Conservation (phyloP, 2,888 invertebrate species). For the Phaonia tiefii region DNA sequence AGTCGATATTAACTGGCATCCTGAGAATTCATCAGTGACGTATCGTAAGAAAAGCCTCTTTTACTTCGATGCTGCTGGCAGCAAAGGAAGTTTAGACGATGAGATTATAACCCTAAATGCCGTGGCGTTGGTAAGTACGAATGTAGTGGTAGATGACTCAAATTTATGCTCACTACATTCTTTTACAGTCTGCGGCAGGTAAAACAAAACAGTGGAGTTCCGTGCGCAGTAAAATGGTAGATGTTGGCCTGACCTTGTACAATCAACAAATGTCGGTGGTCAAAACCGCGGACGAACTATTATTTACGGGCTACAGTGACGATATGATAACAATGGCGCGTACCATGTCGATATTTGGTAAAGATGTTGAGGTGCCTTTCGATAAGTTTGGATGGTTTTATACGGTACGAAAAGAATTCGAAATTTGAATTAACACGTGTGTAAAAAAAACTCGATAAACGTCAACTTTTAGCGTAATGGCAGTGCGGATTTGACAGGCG, state of each 20-base stretch:
- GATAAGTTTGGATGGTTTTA: constrained; percentile 95
- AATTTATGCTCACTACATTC: neutral
- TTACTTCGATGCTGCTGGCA: constrained; percentile 81
- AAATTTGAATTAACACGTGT: neutral
- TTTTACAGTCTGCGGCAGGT: constrained; percentile 81
- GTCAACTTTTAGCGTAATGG: constrained; percentile 86
- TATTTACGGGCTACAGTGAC: constrained; percentile 92
- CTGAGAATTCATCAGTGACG: constrained; percentile 86
- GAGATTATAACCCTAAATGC: constrained; percentile 83
- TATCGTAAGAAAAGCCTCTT: constrained; percentile 86
- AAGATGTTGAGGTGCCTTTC: constrained; percentile 83
- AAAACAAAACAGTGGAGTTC: constrained; percentile 83
- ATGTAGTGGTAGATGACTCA: neutral
- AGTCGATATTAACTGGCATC: constrained; percentile 87
- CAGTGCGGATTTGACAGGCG: constrained; percentile 87
- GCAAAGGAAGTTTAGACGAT: constrained; percentile 72
- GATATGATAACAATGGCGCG: constrained; percentile 85
- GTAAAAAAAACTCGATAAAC: neutral
- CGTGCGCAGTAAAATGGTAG: constrained; percentile 83
- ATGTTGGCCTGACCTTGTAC: constrained; percentile 83
- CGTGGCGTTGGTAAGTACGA: constrained; percentile 86
- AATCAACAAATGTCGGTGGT: constrained; percentile 83
- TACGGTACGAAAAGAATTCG: constrained; percentile 79
- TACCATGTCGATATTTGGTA: constrained; percentile 82
- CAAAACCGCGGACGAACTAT: constrained; percentile 85